Evolutionary conservation across 2,797 vertebrate species (phyloP), one percentile per base, ranked within the genome.

Genomic region (Sebastes steindachneri): DNA sequence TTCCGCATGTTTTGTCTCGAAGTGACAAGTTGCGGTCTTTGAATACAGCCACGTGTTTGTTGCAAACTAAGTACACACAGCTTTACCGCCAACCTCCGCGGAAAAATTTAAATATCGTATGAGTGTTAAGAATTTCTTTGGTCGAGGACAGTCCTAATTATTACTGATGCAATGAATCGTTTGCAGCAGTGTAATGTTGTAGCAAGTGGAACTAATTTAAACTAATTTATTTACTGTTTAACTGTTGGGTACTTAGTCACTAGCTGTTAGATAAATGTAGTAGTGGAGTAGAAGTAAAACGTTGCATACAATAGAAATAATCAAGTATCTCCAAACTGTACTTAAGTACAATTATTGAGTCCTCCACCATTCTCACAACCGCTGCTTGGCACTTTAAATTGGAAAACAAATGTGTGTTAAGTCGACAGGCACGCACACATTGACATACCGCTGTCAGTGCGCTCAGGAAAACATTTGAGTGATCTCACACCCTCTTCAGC

Each of bases 401-500:
- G 17, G 14, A 69, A 64, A 84, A 70, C 48, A 53, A 83, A 78
- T 14, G 6, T 0, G 26, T 9, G 26, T 41, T 58, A 63, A 60
- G 26, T 60, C 4, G 25, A 83, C 33, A 28, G 23, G 14, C n/a
- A 10, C 14, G 37, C 29, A 37, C 19, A 59, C 21, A 69, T n/a
- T 35, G 19, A 72, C 70, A 71, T 17, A 12, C 3, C 7, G 19
- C 4, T 77, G 71, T 79, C 58, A 65, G 69, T 45, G 79, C 57
- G 63, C 45, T 73, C 26, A 31, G 80, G 0, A 53, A 64, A 80
- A 60, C 65, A 41, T 74, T 55, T 29, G 58, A 84, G 48, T 54
- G 55, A 65, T 79, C 73, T 48, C 58, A 86, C 82, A 81, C 48
- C 64, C 67, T 73, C 77, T 73, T 75, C 21, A 48, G 11, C 79